These are phyloP conservation scores for Pelvicachromis taeniatus DNA, from an alignment of 2,113 vertebrate genomes.

Conservation along the genomic window DNA sequence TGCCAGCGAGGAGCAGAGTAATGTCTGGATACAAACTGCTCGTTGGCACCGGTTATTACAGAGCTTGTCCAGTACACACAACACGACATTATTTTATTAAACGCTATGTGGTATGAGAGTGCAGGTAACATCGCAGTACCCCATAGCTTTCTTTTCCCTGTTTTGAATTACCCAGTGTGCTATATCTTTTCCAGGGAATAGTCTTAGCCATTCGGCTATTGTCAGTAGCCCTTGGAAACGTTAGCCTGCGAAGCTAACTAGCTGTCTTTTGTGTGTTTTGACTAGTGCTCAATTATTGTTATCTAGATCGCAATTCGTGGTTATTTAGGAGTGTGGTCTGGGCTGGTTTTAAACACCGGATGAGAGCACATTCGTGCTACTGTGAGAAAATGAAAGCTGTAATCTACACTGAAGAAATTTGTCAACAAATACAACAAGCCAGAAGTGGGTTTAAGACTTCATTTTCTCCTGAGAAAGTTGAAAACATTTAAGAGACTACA, in stretches of 20 bases:
- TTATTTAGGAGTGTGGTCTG: background rate
- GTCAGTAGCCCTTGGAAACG: slow-evolving; percentile 59
- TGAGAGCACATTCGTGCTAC: background rate
- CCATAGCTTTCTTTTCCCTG: background rate
- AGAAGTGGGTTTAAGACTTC: background rate
- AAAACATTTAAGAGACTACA: background rate
- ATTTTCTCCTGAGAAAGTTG: background rate
- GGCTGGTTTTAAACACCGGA: background rate
- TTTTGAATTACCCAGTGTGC: background rate
- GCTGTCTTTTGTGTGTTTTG: slow-evolving; percentile 63
- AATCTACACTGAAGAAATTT: background rate
- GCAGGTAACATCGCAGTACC: background rate
- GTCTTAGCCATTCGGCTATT: slow-evolving; percentile 61
- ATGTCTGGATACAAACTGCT: slow-evolving; percentile 41
- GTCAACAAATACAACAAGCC: slow-evolving; percentile 10
- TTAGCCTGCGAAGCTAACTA: slow-evolving; percentile 59
- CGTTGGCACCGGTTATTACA: slow-evolving; percentile 36
- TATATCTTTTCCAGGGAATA: slow-evolving; percentile 43
- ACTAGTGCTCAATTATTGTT: slow-evolving; percentile 31
- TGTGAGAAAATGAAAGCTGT: background rate
- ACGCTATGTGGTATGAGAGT: background rate
- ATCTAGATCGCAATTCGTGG: background rate
- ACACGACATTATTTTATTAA: background rate
- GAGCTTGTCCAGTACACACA: background rate
- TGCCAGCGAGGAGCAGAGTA: slow-evolving; percentile 46